Percentiles rank a stretch among this genome's conserved stretches.
Conservation (phyloP, 2,888 invertebrate species). For the Tortrix viridana region DNA sequence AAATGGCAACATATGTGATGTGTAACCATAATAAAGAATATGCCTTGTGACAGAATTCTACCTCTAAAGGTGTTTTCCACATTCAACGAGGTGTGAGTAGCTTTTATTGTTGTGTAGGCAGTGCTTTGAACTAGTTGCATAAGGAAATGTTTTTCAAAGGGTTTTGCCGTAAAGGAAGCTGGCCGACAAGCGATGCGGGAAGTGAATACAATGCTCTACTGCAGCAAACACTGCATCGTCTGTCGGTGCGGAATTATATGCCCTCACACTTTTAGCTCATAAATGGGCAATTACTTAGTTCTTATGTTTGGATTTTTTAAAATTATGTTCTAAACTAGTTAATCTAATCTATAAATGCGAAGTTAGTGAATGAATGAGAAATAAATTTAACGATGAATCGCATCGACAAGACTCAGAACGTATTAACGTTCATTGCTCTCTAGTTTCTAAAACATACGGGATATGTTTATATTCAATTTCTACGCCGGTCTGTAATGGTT, state of each 20-base stretch:
- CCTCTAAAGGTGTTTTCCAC: constrained; percentile 15
- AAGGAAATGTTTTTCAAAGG: constrained; percentile 52
- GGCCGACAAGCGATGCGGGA: constrained; percentile 53
- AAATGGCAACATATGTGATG: too few species aligned
- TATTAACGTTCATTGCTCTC: neutral
- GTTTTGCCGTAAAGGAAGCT: constrained; percentile 51
- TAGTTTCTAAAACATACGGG: neutral
- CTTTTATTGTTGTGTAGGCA: constrained; percentile 33
- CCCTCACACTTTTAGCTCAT: neutral
- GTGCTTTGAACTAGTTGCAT: constrained; percentile 59
- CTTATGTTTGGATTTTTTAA: too few species aligned
- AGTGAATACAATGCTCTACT: constrained; percentile 60
- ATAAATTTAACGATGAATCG: too few species aligned
- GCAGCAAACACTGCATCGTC: constrained; percentile 10
- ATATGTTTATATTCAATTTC: neutral
- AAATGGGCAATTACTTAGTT: too few species aligned
- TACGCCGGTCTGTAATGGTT: neutral
- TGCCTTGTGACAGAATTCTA: too few species aligned
- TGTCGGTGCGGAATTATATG: constrained; percentile 6
- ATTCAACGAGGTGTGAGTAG: constrained; percentile 17
- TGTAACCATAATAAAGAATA: too few species aligned
- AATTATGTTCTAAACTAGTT: too few species aligned
- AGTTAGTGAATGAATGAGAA: neutral
- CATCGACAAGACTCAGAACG: too few species aligned
- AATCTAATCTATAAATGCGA: neutral